Evolutionary conservation across 2,888 invertebrate species (phyloP), one percentile per base, ranked within the genome.

Genomic region (Adelognathus sp.): DNA sequence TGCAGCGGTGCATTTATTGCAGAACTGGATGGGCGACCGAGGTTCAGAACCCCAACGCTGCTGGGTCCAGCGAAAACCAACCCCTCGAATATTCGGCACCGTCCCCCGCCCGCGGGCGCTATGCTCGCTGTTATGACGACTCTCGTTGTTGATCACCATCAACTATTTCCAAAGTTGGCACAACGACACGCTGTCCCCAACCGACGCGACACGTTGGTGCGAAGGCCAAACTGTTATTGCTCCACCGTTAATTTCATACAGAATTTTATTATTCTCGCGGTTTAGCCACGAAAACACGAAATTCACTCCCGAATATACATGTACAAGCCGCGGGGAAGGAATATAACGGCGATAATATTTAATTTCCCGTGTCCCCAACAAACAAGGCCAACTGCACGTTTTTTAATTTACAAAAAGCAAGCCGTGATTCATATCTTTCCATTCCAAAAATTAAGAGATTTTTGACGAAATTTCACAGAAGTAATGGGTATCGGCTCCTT

Each of bases 121-220:
- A 24, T 3, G 14, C 44, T 64, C 31, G 7, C 31, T 52, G 14
- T 72, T 39, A 58, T 60, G 58, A 66, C 56, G 41, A 66, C 58
- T 64, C 61, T 64, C 70, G 63, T 80, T 82, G 82, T 82, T 81
- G 81, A 81, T 83, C 80, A 76, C 78, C 73, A 64, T 81, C 67
- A 81, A 79, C 80, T 81, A 77, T 73, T 83, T 79, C 79, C 77
- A 79, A 85, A 85, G 82, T 85, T 87, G 84, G 84, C 84, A 86
- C 82, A 67, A 33, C 11, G 46, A 33, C 31, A 56, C 5, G 27
- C 33, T 16, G n/a, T 5, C 21, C 29, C 21, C 24, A 6, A 4
- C 9, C 5, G 0, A 27, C 31, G 3, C 24, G 29, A 50, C 46
- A 27, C 46, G 33, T 58, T 58, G 9, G 31, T 4, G 46, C 50